These are phyloP conservation scores for Syrphus vitripennis DNA, from an alignment of 2,888 invertebrate species.

Conservation along the genomic window DNA sequence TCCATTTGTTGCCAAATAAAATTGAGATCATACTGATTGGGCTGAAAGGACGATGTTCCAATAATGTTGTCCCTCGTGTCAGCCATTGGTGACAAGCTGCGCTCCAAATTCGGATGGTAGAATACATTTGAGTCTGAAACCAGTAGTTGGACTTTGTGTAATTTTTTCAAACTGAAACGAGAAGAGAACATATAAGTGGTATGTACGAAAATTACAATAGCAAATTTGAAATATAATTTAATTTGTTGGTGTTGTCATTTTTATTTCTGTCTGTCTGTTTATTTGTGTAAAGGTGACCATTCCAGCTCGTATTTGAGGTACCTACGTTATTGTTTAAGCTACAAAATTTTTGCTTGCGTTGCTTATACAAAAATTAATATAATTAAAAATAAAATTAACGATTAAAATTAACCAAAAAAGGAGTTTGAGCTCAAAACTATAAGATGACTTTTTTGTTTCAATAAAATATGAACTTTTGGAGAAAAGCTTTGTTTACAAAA, in stretches of 20 bases:
- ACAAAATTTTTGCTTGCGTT: no score
- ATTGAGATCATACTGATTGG: slow-evolving; percentile 81
- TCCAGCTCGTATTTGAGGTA: no score
- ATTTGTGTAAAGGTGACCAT: neutral
- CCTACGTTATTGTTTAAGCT: no score
- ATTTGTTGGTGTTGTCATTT: neutral
- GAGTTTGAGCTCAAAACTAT: no score
- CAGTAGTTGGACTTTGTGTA: slow-evolving; percentile 80
- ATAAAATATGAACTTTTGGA: no score
- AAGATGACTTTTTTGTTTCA: no score
- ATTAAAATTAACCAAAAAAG: no score
- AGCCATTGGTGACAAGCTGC: slow-evolving; percentile 75
- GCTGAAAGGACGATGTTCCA: slow-evolving; percentile 78
- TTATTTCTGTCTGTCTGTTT: neutral
- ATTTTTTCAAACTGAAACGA: slow-evolving; percentile 78
- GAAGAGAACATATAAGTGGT: neutral
- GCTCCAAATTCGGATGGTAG: slow-evolving; percentile 84
- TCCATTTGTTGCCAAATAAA: slow-evolving; percentile 81
- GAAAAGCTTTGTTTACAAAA: no score
- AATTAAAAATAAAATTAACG: no score
- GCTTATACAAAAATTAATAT: no score
- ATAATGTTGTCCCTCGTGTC: slow-evolving; percentile 77
- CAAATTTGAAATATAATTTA: slow-evolving; percentile 9
- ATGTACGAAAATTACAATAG: neutral
- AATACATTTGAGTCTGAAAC: slow-evolving; percentile 82